Percentiles rank a stretch among this genome's conserved stretches.
These are phyloP conservation scores for Octopus sinensis DNA, from an alignment of 1,140 invertebrate genomes.

Conservation along the genomic window DNA sequence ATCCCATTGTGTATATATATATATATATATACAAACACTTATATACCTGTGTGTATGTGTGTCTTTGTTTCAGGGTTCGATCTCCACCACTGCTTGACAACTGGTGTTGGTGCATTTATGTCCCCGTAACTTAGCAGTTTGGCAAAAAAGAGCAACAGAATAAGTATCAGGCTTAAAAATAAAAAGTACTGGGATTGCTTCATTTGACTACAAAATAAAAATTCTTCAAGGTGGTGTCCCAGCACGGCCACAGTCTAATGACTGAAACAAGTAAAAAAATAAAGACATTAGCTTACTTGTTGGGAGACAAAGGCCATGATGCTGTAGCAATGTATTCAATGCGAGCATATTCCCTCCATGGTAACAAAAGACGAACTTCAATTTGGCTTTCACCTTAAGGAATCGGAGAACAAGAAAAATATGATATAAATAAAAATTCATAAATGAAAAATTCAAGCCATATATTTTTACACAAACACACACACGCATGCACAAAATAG, in stretches of 20 bases:
- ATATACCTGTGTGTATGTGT: too few species aligned
- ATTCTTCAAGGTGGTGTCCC: background rate
- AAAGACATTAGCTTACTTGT: slow-evolving; percentile 59
- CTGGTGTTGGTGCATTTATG: too few species aligned
- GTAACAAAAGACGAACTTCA: slow-evolving; percentile 69
- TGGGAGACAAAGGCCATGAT: slow-evolving; percentile 62
- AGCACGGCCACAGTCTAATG: background rate
- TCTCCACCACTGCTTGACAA: too few species aligned
- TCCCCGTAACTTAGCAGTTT: too few species aligned
- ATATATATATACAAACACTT: too few species aligned
- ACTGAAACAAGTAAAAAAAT: background rate
- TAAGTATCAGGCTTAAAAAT: too few species aligned
- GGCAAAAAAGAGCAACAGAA: too few species aligned
- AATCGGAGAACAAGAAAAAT: slow-evolving; percentile 4
- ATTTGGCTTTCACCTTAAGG: slow-evolving; percentile 62
- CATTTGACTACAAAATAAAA: too few species aligned
- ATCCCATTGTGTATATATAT: too few species aligned
- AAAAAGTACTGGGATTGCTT: too few species aligned
- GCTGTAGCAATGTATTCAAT: slow-evolving; percentile 70
- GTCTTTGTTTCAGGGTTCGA: too few species aligned
- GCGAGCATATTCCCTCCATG: slow-evolving; percentile 74
- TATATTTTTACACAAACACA: background rate
- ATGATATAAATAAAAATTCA: background rate
- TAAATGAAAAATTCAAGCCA: background rate
- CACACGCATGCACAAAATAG: background rate